Evolutionary conservation across 2,113 vertebrate species (phyloP), one percentile per base, ranked within the genome.

Genomic region (Actenoides lindsayi): DNA sequence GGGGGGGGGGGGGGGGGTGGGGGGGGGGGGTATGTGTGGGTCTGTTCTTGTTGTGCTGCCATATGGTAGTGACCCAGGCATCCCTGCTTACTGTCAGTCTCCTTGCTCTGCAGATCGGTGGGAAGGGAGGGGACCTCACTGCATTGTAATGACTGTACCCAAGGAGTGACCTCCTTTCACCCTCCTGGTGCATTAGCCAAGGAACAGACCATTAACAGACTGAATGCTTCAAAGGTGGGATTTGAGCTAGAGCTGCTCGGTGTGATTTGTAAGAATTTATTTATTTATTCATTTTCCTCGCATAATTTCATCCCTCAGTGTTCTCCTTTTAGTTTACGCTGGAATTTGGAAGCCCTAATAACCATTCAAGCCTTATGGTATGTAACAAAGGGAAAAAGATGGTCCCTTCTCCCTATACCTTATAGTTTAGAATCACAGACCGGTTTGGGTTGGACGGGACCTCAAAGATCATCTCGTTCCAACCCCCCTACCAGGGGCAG

Each of bases 1-100:
- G 42, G 42, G 42, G 17, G 44, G 16, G 17, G 18, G 17, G 44
- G 44, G 44, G 44, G n/a, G n/a, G n/a, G n/a, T 7, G 42, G 42
- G 42, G 17, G 44, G 17, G 18, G 18, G 17, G 44, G 44, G 44
- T 17, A 37, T 37, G 8, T 37, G 37, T 37, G 48, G 82, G 39
- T 77, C 74, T 89, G 65, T 79, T 81, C 93, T 79, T 41, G 35
- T 89, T 82, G 89, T 82, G 91, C 87, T 93, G 90, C 91, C 94
- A 79, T 85, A 69, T 91, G 91, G 87, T 50, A 74, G 37, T 94
- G 94, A 95, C 95, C 93, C 74, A 92, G 75, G 50, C 83, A 53
- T 91, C 44, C 77, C 73, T 71, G 87, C 89, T 48, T 18, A 3
- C 57, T 87, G 89, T 73, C 93, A 78, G 60, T 10, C 68, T 11